Percentiles rank a stretch among this genome's conserved stretches.
Evolutionary conservation across 2,113 vertebrate genomes (phyloP).

Genomic region (Gyps fulvus): DNA sequence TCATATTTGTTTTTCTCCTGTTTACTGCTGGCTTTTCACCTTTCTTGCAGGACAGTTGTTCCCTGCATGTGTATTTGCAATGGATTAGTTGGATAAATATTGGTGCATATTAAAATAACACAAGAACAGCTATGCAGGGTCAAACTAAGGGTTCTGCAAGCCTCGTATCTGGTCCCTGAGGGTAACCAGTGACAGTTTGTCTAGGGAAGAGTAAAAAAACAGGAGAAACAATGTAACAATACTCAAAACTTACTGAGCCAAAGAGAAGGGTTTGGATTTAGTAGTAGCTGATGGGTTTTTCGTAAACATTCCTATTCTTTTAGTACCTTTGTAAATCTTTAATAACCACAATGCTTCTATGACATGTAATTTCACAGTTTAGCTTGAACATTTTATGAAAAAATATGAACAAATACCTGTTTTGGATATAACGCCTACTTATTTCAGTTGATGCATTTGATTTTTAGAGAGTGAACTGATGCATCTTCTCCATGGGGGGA

Average conservation of each 20-base stretch:
- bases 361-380: not conserved
- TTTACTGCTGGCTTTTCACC: not conserved
- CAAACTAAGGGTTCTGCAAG: not conserved
- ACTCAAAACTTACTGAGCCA: not conserved
- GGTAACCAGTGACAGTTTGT: not conserved
- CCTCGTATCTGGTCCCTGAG: not conserved
- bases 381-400: not conserved
- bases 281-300: not conserved
- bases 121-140: not conserved
- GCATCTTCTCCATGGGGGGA: not conserved
- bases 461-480: not conserved
- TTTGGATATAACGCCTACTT: not conserved
- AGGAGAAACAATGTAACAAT: not conserved
- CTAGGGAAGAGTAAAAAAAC: not conserved
- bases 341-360: not conserved
- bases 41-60: not conserved
- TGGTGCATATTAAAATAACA: not conserved
- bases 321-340: not conserved
- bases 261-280: not conserved
- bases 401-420: not conserved
- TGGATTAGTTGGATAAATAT: not conserved
- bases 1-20: not conserved
- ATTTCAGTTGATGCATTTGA: not conserved
- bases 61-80: not conserved
- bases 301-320: not conserved